phyloP scores from a whole-genome alignment of 2,888 invertebrate species.

The Troilus luridus region DNA sequence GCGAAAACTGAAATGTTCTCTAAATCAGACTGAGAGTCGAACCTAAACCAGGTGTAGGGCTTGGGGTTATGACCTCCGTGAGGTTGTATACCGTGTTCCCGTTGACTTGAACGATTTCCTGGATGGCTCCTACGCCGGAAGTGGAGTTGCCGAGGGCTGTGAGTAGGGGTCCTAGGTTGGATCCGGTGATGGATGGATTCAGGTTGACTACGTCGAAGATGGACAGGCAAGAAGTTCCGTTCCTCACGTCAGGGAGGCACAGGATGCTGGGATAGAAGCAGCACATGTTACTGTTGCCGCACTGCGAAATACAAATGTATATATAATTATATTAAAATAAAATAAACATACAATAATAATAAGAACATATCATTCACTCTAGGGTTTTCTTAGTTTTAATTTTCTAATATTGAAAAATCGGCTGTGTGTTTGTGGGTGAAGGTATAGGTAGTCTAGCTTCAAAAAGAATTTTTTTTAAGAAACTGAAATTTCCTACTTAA shows the following conservation, averaged over 20 bases:
- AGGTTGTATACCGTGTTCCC: constrained; percentile 60
- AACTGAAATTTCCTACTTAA: too few relatives aligned
- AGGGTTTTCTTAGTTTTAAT: too few relatives aligned
- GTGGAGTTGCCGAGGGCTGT: neutral
- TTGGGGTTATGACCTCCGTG: constrained; percentile 51
- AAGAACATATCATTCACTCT: too few relatives aligned
- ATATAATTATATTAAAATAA: too few relatives aligned
- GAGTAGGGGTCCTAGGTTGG: neutral
- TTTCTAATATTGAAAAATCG: too few relatives aligned
- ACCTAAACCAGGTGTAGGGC: neutral
- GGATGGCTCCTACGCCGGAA: constrained; percentile 2
- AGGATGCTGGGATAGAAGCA: constrained; percentile 58
- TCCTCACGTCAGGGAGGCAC: constrained; percentile 59
- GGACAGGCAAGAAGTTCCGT: constrained; percentile 59
- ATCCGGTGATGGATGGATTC: constrained; percentile 32
- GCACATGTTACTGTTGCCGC: constrained; percentile 42
- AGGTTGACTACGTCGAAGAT: constrained; percentile 59
- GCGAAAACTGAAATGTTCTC: neutral
- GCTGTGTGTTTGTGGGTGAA: too few relatives aligned
- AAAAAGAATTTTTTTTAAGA: too few relatives aligned
- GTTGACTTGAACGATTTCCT: constrained; percentile 57
- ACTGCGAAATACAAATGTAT: constrained; percentile 12
- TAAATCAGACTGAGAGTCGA: neutral
- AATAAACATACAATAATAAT: too few relatives aligned
- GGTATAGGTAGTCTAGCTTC: too few relatives aligned